A percentile compares a stretch with the other conserved stretches of the same genome.
Evolutionary conservation across 1,140 invertebrate genomes (phyloP).

Genomic region (Drosophila ananassae): DNA sequence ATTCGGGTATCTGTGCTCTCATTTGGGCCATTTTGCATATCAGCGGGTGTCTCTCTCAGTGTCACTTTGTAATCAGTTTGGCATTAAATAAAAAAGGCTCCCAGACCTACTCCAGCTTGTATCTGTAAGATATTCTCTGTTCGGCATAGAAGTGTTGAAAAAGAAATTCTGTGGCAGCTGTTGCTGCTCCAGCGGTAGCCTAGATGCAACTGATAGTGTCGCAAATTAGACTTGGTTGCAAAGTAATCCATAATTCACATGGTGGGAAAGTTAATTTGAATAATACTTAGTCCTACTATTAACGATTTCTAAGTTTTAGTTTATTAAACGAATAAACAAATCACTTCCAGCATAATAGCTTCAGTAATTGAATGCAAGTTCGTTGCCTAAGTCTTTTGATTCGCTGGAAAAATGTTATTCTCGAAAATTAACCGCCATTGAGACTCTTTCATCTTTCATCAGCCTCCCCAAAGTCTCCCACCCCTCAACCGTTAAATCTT

Average conservation of each 20-base stretch:
- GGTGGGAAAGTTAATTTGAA: slow-evolving; percentile 1
- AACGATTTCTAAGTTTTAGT: background rate
- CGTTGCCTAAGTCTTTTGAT: slow-evolving; percentile 49
- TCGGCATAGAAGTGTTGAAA: slow-evolving; percentile 6
- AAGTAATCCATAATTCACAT: slow-evolving; percentile 38
- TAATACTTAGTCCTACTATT: background rate
- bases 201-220: slow-evolving; percentile 29
- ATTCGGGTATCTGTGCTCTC: slow-evolving; percentile 21
- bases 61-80: slow-evolving; percentile 60
- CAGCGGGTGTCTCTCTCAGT: slow-evolving; percentile 34
- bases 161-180: slow-evolving; percentile 40
- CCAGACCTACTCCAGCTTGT: slow-evolving; percentile 12
- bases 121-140: slow-evolving; percentile 24
- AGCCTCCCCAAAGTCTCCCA: slow-evolving; percentile 7
- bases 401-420: background rate
- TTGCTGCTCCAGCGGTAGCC: slow-evolving; percentile 27
- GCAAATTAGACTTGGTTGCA: background rate
- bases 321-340: background rate
- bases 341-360: background rate
- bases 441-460: slow-evolving; percentile 32
- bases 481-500: slow-evolving; percentile 11
- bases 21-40: slow-evolving; percentile 27
- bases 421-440: slow-evolving; percentile 2
- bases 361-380: slow-evolving; percentile 17
- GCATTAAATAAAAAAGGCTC: slow-evolving; percentile 38